These are phyloP conservation scores for Epicampocera succincta DNA, from an alignment of 2,888 invertebrate genomes.

Conservation along the genomic window DNA sequence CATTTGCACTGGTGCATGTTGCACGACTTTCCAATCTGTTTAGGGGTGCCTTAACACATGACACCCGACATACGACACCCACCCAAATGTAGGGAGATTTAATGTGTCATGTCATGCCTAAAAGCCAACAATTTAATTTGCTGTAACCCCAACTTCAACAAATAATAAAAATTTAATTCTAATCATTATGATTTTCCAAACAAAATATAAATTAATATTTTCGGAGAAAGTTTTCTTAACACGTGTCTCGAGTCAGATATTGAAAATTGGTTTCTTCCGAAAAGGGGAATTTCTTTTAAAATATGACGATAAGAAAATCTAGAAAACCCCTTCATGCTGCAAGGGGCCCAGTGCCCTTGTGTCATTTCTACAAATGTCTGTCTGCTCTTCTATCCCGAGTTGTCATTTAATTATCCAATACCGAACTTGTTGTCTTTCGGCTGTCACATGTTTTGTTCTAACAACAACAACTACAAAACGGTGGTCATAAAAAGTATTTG, in stretches of 20 bases:
- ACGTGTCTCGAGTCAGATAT: slow-evolving; percentile 58
- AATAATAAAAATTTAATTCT: slow-evolving; percentile 67
- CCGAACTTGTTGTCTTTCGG: slow-evolving; percentile 24
- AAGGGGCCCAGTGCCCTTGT: slow-evolving; percentile 38
- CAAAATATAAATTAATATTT: slow-evolving; percentile 32
- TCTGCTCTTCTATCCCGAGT: slow-evolving; percentile 70
- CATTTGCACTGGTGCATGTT: neutral
- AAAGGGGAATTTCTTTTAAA: slow-evolving; percentile 17
- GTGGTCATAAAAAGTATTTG: neutral
- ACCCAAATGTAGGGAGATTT: slow-evolving; percentile 21
- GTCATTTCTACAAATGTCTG: slow-evolving; percentile 23
- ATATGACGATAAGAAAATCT: slow-evolving; percentile 1
- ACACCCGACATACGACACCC: slow-evolving; percentile 50
- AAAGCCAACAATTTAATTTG: slow-evolving; percentile 65
- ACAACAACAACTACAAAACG: slow-evolving; percentile 12
- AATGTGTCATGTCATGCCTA: slow-evolving; percentile 39
- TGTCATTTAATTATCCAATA: slow-evolving; percentile 78
- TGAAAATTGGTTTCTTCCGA: slow-evolving; percentile 18
- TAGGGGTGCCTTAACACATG: slow-evolving; percentile 42
- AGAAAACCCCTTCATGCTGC: slow-evolving; percentile 53
- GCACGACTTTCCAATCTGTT: slow-evolving; percentile 2
- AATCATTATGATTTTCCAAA: slow-evolving; percentile 57
- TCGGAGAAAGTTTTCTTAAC: slow-evolving; percentile 32
- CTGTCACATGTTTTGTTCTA: slow-evolving; percentile 31
- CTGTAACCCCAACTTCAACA: slow-evolving; percentile 71